phyloP scores from a whole-genome alignment of 2,888 invertebrate species.

The Rotaria sp. region DNA sequence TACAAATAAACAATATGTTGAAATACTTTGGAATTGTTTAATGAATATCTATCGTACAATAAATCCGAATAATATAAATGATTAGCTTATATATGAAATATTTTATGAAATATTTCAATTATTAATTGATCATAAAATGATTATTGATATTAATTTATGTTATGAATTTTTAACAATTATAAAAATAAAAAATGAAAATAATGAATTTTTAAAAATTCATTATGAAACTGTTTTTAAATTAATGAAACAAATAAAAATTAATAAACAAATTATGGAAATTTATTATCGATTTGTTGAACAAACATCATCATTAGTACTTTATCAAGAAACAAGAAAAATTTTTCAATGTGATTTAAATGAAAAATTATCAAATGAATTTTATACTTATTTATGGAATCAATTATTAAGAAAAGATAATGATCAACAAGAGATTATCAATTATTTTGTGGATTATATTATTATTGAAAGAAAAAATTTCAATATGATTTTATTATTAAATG shows the following conservation, averaged over 20 bases:
- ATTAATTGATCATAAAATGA: not conserved
- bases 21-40: not conserved
- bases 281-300: not conserved
- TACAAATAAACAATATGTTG: not conserved
- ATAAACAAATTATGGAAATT: not conserved
- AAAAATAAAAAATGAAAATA: not conserved
- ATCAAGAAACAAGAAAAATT: not conserved
- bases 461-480: not conserved
- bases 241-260: not conserved
- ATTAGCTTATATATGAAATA: not conserved
- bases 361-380: not conserved
- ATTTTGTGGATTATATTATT: not conserved
- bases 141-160: not conserved
- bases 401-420: not conserved
- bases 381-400: not conserved
- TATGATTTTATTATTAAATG: not conserved
- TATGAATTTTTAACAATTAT: not conserved
- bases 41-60: not conserved
- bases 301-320: not conserved
- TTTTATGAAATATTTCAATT: not conserved
- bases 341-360: constrained; percentile 5
- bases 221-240: not conserved
- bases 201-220: not conserved
- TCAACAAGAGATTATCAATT: not conserved
- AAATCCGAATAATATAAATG: not conserved